These are phyloP conservation scores for Speoplatyrhinus poulsoni DNA, from an alignment of 2,113 vertebrate genomes.

Conservation along the genomic window DNA sequence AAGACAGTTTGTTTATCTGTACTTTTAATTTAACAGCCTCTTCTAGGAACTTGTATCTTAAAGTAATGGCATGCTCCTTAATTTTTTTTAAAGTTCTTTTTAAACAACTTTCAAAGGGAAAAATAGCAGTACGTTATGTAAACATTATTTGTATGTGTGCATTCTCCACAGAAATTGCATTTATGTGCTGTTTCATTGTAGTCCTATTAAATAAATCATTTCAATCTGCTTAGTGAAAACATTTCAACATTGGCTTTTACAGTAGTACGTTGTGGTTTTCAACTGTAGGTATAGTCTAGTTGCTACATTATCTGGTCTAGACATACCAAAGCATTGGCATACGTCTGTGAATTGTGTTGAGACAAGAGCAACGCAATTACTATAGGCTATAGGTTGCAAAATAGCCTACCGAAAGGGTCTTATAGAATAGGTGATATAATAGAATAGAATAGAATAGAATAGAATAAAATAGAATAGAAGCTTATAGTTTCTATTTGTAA, in stretches of 20 bases:
- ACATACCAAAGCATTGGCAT: no score
- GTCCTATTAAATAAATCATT: neutral
- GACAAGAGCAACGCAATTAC: no score
- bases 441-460: no score
- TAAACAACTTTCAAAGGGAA: constrained; percentile 18
- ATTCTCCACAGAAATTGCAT: no score
- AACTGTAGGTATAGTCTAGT: no score
- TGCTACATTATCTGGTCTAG: neutral
- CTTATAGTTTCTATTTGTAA: no score
- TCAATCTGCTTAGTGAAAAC: neutral
- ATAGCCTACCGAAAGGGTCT: no score
- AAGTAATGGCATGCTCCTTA: neutral
- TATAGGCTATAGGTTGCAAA: no score
- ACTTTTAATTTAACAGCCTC: constrained; percentile 25
- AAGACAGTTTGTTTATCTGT: constrained; percentile 36
- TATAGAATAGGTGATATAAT: no score
- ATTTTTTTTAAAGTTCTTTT: neutral
- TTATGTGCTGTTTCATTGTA: neutral
- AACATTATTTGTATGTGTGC: neutral
- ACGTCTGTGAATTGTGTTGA: no score
- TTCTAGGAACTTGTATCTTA: constrained; percentile 10
- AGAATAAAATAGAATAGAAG: no score
- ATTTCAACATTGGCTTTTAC: neutral
- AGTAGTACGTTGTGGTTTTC: no score
- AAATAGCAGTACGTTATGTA: neutral